A percentile compares a stretch with the other conserved stretches of the same genome.
Evolutionary conservation across 2,797 vertebrate genomes (phyloP).

Genomic region (Cyprinella venusta): DNA sequence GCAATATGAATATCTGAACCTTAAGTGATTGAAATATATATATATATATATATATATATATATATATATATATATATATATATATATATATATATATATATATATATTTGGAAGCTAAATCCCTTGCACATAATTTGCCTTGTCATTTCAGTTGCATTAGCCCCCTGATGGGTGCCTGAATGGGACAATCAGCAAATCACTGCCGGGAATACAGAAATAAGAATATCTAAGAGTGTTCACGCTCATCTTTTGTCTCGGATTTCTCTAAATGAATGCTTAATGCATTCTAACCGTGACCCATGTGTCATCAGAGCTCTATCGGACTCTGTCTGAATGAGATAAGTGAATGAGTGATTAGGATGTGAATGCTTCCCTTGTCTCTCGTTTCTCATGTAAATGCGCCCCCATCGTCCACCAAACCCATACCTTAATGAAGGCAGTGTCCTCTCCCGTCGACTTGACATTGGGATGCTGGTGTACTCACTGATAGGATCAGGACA

Average conservation of each 20-base stretch:
- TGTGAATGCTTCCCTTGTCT: conserved; percentile 32
- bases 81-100: too few species aligned
- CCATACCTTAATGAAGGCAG: conserved; percentile 62
- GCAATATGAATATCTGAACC: conserved; percentile 1
- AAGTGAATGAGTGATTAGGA: conserved; percentile 61
- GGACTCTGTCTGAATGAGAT: conserved; percentile 45
- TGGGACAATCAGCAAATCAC: conserved; percentile 25
- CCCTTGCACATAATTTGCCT: not conserved
- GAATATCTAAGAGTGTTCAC: not conserved
- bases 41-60: too few species aligned
- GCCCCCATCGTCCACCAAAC: not conserved
- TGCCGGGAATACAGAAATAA: conserved; percentile 4
- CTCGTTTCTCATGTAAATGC: conserved; percentile 61
- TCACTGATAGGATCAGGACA: conserved; percentile 49
- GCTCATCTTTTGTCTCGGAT: conserved; percentile 33
- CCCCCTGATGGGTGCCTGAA: conserved; percentile 31
- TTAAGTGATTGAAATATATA: not conserved
- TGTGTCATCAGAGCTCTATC: conserved; percentile 38
- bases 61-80: too few species aligned
- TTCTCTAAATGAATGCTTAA: conserved; percentile 50
- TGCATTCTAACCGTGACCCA: conserved; percentile 51
- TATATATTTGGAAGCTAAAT: not conserved
- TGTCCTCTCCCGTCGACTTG: conserved; percentile 70
- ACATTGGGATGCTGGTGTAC: conserved; percentile 66
- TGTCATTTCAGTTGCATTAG: conserved; percentile 45